Evolutionary conservation across 2,113 vertebrate genomes (phyloP).

Genomic region (Cromileptes altivelis): DNA sequence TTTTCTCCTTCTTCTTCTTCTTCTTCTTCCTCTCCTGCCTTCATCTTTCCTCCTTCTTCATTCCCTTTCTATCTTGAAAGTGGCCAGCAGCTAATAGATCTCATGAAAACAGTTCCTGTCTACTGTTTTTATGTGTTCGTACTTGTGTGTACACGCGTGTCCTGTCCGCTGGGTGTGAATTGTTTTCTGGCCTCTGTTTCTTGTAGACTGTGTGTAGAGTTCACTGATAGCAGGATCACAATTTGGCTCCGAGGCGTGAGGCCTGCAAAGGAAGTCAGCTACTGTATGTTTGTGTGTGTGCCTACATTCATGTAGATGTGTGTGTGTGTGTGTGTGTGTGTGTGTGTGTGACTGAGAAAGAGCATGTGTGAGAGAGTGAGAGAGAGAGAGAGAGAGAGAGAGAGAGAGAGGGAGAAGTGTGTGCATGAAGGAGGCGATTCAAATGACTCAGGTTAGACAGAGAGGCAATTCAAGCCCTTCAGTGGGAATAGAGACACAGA

Average conservation of each 20-base stretch:
- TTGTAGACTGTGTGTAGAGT: slow-evolving; percentile 39
- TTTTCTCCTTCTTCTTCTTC: slow-evolving; percentile 40
- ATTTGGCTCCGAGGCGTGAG: slow-evolving; percentile 35
- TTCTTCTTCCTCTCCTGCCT: slow-evolving; percentile 22
- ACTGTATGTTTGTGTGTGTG: slow-evolving; percentile 39
- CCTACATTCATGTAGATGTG: not conserved
- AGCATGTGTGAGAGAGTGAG: not conserved
- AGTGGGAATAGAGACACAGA: slow-evolving; percentile 66
- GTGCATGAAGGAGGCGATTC: slow-evolving; percentile 35
- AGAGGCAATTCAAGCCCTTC: slow-evolving; percentile 70
- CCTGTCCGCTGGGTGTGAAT: slow-evolving; percentile 18
- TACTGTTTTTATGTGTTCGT: not conserved
- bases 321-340: not conserved
- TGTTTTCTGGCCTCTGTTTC: slow-evolving; percentile 34
- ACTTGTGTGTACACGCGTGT: not conserved
- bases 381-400: no score
- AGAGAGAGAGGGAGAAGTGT: not conserved
- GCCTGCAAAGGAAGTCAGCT: slow-evolving; percentile 32
- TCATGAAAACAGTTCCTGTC: slow-evolving; percentile 27
- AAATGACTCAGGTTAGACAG: slow-evolving; percentile 67
- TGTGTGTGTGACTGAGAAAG: not conserved
- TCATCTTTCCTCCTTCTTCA: slow-evolving; percentile 34
- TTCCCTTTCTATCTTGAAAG: slow-evolving; percentile 34
- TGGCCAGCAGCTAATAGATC: not conserved
- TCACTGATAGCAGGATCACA: slow-evolving; percentile 54